Evolutionary conservation across 2,113 vertebrate genomes (phyloP).

Genomic region (Oreocharis arfaki): DNA sequence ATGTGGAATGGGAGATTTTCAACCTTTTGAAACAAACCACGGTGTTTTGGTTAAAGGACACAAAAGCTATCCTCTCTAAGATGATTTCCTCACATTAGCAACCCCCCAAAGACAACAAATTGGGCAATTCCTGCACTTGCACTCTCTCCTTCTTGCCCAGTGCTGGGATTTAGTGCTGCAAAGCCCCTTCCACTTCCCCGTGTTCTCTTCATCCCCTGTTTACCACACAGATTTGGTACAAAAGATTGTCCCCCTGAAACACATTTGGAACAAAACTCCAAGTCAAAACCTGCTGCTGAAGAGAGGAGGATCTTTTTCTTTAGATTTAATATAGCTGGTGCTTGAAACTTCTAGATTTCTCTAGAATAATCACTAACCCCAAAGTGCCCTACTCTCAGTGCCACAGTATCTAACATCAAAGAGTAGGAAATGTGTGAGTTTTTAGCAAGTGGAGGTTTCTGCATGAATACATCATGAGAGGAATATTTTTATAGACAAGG

Average conservation of each 20-base stretch:
- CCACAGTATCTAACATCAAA: neutral
- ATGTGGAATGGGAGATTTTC: neutral
- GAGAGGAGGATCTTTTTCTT: neutral
- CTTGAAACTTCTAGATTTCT: neutral
- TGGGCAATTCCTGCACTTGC: neutral
- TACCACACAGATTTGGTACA: no score
- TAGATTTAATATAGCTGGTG: neutral
- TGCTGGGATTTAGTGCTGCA: neutral
- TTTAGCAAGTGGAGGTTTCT: conserved; percentile 4
- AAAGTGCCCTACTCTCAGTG: no score
- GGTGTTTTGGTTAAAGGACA: neutral
- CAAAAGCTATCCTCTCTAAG: neutral
- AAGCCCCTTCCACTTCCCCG: neutral
- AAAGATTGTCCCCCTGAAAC: neutral
- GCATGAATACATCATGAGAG: neutral
- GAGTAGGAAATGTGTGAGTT: neutral
- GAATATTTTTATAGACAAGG: neutral
- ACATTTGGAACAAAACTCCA: neutral
- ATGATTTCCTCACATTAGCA: neutral
- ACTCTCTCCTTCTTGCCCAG: neutral
- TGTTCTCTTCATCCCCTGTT: neutral
- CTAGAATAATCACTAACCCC: neutral
- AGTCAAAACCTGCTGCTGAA: neutral
- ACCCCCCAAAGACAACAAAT: neutral
- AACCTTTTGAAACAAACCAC: neutral